Percentiles rank a stretch among this genome's conserved stretches.
phyloP scores from a whole-genome alignment of 2,888 invertebrate genomes.

The Pocota personata region DNA sequence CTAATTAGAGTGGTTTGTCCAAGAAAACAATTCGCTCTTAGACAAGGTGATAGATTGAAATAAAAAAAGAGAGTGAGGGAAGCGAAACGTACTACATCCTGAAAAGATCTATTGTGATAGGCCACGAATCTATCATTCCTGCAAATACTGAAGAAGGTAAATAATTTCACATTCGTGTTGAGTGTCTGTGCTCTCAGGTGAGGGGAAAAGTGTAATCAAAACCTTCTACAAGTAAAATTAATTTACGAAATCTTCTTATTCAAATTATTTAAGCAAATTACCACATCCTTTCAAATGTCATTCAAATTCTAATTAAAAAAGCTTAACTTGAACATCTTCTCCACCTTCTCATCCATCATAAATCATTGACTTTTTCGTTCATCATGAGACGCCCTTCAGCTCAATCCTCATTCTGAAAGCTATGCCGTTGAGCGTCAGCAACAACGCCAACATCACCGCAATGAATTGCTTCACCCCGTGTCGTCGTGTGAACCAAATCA shows the following conservation, averaged over 20 bases:
- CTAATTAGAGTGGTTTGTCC: no score
- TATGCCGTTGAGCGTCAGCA: not conserved
- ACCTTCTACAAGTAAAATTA: not conserved
- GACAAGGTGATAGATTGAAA: no score
- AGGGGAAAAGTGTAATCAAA: not conserved
- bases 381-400: slow-evolving; percentile 1
- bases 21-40: no score
- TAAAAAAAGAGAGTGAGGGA: no score
- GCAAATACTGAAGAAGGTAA: no score
- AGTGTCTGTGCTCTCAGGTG: no score
- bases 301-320: not conserved
- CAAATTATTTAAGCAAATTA: not conserved
- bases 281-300: not conserved
- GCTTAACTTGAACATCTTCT: not conserved
- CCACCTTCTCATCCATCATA: not conserved
- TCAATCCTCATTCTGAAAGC: not conserved
- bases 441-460: not conserved
- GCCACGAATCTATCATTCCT: no score
- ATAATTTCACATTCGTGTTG: no score
- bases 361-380: slow-evolving; percentile 10
- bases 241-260: not conserved
- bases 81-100: no score
- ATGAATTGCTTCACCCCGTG: not conserved
- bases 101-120: no score
- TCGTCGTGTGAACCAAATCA: slow-evolving; percentile 37